Percentiles rank a stretch among this genome's conserved stretches.
Evolutionary conservation across 2,888 invertebrate species (phyloP).

Genomic region (Drosophila mercatorum): DNA sequence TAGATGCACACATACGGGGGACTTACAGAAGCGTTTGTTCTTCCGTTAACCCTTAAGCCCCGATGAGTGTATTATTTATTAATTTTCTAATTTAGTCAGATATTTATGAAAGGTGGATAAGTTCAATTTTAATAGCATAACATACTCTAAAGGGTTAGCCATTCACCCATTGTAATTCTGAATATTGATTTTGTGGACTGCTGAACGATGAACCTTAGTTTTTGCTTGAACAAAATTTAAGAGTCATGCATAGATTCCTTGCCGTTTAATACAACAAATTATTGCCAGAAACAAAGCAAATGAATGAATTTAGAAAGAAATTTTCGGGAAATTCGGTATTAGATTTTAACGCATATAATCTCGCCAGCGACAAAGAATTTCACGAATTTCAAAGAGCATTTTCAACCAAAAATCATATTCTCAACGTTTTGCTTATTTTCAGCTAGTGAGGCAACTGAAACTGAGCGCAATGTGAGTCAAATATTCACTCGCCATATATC

Average conservation of each 20-base stretch:
- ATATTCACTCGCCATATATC: neutral
- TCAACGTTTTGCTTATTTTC: neutral
- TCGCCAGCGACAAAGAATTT: too few species aligned
- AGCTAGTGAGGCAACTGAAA: neutral
- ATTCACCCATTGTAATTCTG: neutral
- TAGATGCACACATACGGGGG: neutral
- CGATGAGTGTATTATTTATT: neutral
- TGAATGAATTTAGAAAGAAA: neutral
- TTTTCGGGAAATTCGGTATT: neutral
- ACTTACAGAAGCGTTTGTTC: neutral
- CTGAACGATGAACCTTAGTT: neutral
- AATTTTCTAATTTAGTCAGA: neutral
- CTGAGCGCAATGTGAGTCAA: neutral
- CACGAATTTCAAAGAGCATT: neutral
- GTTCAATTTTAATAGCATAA: neutral
- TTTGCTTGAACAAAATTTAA: neutral
- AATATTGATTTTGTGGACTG: neutral
- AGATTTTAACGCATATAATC: too few species aligned
- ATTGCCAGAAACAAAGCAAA: neutral
- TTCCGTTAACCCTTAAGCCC: neutral
- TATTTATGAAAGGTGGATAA: neutral
- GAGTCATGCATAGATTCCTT: neutral
- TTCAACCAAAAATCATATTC: neutral
- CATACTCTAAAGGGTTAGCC: neutral
- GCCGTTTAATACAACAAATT: too few species aligned